phyloP scores from a whole-genome alignment of 2,888 invertebrate genomes.

The Drosophila anceps region DNA sequence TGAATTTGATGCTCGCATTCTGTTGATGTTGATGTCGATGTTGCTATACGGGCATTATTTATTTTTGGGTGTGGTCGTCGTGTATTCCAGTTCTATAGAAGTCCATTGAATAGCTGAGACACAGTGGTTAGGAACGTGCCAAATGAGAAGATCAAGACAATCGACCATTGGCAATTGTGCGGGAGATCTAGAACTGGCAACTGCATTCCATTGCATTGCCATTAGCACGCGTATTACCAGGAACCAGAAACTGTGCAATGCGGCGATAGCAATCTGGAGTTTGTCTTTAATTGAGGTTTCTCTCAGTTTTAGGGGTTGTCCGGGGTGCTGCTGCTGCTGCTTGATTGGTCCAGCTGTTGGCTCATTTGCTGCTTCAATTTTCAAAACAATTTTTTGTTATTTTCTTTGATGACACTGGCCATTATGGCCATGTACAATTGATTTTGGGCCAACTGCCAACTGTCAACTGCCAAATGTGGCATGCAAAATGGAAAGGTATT shows the following conservation, averaged over 20 bases:
- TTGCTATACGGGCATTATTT: constrained; percentile 27
- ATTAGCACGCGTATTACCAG: constrained; percentile 69
- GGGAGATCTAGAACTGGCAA: constrained; percentile 12
- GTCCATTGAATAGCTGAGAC: constrained; percentile 17
- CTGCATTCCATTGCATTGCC: constrained; percentile 39
- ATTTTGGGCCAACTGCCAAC: constrained; percentile 49
- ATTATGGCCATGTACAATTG: constrained; percentile 73
- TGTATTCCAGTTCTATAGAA: constrained; percentile 33
- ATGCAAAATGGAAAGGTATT: constrained; percentile 61
- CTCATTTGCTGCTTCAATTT: constrained; percentile 65
- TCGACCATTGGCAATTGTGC: constrained; percentile 42
- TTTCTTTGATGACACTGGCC: constrained; percentile 53
- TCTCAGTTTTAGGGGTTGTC: constrained; percentile 19
- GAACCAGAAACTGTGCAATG: constrained; percentile 34
- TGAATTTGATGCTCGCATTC: constrained; percentile 45
- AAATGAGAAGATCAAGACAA: constrained; percentile 37
- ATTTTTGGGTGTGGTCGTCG: constrained; percentile 59
- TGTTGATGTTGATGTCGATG: constrained; percentile 28
- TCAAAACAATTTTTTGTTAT: constrained; percentile 17
- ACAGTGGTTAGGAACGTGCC: constrained; percentile 60
- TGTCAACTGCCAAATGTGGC: constrained; percentile 32
- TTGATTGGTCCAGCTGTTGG: constrained; percentile 51
- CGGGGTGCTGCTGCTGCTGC: constrained; percentile 52
- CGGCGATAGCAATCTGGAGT: constrained; percentile 50
- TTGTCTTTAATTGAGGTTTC: constrained; percentile 63